A percentile compares a stretch with the other conserved stretches of the same genome.
Conservation (phyloP, 2,113 vertebrate genomes). For the Gallinago media region DNA sequence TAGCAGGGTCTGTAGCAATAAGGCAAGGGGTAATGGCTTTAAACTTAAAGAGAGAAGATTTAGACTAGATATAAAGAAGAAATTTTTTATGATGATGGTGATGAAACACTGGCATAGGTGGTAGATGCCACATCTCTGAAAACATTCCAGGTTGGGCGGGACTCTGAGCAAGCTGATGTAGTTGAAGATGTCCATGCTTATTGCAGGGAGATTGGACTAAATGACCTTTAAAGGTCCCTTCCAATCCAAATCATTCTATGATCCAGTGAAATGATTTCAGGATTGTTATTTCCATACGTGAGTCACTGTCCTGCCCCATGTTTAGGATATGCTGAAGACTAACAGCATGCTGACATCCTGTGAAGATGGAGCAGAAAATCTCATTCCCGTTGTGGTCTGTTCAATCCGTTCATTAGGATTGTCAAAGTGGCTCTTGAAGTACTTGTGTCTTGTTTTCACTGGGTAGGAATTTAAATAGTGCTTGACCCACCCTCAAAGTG, state of each 20-base stretch:
- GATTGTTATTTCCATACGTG: background rate
- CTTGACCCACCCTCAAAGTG: background rate
- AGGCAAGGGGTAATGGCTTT: background rate
- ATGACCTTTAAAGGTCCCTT: background rate
- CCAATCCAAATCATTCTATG: background rate
- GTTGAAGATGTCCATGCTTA: background rate
- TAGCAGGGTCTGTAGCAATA: background rate
- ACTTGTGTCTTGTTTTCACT: background rate
- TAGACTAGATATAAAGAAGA: background rate
- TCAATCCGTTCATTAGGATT: background rate
- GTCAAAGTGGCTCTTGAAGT: background rate
- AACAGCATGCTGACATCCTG: background rate
- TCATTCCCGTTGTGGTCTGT: background rate
- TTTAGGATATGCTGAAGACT: background rate
- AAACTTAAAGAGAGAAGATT: background rate
- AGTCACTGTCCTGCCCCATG: background rate
- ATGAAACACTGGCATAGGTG: background rate
- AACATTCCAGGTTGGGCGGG: fast-evolving
- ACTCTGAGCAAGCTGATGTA: background rate
- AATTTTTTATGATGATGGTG: background rate
- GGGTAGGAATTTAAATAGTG: background rate
- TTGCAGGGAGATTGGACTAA: background rate
- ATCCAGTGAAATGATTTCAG: background rate
- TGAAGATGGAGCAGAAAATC: background rate
- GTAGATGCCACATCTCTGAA: background rate